These are phyloP conservation scores for Tamias sibiricus DNA, from an alignment of 2,113 vertebrate species.

Conservation along the genomic window DNA sequence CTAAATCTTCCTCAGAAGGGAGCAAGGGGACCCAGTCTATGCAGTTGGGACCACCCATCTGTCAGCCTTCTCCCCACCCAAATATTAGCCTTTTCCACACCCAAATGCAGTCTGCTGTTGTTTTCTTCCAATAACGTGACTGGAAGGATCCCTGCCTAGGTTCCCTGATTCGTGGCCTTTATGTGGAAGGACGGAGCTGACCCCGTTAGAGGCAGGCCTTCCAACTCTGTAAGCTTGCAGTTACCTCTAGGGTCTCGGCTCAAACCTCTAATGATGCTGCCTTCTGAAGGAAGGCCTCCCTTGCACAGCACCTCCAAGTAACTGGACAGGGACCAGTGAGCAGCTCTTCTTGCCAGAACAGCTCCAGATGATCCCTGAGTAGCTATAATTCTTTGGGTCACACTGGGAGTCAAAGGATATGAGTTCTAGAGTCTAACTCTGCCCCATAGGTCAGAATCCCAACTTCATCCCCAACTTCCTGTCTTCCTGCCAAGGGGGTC, in stretches of 20 bases:
- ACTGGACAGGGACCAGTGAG: background rate
- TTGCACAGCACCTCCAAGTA: background rate
- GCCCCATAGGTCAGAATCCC: accelerated
- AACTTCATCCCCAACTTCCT: background rate
- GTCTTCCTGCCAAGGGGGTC: background rate
- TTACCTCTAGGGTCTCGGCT: background rate
- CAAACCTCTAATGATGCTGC: background rate
- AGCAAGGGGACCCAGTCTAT: background rate
- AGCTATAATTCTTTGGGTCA: background rate
- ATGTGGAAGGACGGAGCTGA: accelerated
- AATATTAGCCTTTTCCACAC: background rate
- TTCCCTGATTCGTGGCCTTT: background rate
- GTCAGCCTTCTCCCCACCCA: background rate
- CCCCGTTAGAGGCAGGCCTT: no score
- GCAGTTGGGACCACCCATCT: background rate
- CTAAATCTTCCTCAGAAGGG: background rate
- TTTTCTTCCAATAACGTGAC: background rate
- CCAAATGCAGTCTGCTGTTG: background rate
- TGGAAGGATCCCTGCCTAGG: background rate
- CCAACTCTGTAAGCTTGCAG: background rate
- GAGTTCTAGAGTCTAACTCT: background rate
- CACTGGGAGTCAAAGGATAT: background rate
- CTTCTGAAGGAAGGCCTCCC: background rate
- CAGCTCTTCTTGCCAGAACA: background rate
- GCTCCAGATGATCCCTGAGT: no score